phyloP scores from a whole-genome alignment of 2,797 vertebrate species.

The Anguilla marmorata region DNA sequence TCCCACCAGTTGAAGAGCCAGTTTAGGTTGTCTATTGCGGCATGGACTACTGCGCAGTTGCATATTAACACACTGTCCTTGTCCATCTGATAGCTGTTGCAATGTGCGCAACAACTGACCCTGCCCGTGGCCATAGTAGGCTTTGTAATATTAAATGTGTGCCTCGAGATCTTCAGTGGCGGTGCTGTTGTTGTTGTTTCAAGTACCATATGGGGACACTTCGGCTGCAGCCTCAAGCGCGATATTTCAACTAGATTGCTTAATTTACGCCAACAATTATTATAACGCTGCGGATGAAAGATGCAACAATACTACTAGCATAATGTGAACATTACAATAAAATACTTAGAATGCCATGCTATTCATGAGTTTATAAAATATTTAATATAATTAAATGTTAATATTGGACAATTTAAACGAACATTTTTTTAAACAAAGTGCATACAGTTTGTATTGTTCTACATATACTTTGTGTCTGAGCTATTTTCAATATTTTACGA shows the following conservation, averaged over 20 bases:
- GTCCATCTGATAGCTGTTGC: neutral
- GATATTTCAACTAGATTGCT: neutral
- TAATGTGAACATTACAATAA: neutral
- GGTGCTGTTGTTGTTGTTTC: neutral
- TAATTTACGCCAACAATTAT: neutral
- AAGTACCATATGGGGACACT: neutral
- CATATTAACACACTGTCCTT: neutral
- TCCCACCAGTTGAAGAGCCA: constrained; percentile 2
- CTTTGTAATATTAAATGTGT: neutral
- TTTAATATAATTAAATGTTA: neutral
- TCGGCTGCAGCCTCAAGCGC: neutral
- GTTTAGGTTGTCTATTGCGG: constrained; percentile 42
- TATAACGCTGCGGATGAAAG: neutral
- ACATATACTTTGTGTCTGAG: too few relatives aligned
- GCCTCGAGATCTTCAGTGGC: neutral
- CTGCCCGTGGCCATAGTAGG: neutral
- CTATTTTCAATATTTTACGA: neutral
- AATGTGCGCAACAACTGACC: neutral
- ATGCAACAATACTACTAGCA: neutral
- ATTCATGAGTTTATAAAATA: neutral
- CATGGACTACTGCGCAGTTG: constrained; percentile 58
- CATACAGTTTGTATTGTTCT: too few relatives aligned
- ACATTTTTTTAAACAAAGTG: too few relatives aligned
- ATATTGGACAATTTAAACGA: neutral
- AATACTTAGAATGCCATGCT: neutral